Percentiles rank a stretch among this genome's conserved stretches.
Evolutionary conservation across 2,888 invertebrate genomes (phyloP).

Genomic region (Cheilosia vernalis): DNA sequence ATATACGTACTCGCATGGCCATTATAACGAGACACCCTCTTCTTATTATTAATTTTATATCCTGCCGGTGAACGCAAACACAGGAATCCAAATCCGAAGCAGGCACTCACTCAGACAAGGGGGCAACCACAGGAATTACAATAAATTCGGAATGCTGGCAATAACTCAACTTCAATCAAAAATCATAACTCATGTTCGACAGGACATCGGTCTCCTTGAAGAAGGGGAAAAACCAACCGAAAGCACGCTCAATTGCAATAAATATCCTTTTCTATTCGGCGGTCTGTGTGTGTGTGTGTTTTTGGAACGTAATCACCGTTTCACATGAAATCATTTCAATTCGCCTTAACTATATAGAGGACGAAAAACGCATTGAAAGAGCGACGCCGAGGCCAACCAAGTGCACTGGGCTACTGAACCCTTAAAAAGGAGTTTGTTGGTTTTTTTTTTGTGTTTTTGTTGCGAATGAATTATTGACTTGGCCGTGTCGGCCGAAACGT

Average conservation of each 20-base stretch:
- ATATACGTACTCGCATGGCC: conserved; percentile 34
- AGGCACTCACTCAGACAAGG: conserved; percentile 40
- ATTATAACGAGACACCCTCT: conserved; percentile 49
- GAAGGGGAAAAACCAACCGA: conserved; percentile 42
- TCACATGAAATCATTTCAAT: conserved; percentile 82
- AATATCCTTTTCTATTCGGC: conserved; percentile 41
- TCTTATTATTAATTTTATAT: conserved; percentile 59
- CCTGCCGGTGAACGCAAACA: conserved; percentile 14
- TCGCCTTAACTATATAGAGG: not conserved
- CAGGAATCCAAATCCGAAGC: not conserved
- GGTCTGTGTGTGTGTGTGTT: conserved; percentile 30
- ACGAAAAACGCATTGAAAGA: conserved; percentile 42
- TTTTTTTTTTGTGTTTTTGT: conserved; percentile 6
- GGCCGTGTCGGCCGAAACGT: conserved; percentile 43
- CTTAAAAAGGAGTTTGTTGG: not conserved
- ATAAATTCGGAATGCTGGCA: conserved; percentile 75
- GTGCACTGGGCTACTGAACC: conserved; percentile 48
- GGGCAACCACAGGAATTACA: conserved; percentile 56
- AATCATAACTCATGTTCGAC: conserved; percentile 81
- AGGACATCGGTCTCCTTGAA: conserved; percentile 67
- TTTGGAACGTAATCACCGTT: conserved; percentile 80
- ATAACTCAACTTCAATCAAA: conserved; percentile 83
- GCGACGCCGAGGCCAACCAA: conserved; percentile 26
- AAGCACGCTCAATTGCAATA: conserved; percentile 67
- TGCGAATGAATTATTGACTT: conserved; percentile 52